phyloP scores from a whole-genome alignment of 2,113 vertebrate genomes.

The Lampris megalopsis region DNA sequence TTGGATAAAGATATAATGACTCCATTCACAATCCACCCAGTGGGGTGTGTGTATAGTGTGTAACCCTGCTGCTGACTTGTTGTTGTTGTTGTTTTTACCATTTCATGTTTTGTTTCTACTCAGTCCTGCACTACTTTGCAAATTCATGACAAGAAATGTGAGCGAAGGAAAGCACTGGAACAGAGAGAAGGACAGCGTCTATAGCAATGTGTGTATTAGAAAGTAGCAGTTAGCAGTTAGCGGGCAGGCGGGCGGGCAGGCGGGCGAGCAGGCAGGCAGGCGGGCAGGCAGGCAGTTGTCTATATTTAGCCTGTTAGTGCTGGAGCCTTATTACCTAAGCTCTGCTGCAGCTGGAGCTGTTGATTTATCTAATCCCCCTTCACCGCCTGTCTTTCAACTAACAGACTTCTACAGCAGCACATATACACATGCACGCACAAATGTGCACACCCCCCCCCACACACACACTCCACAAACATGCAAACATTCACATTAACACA shows the following conservation, averaged over 20 bases:
- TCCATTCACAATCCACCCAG: no score
- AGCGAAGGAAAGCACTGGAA: not conserved
- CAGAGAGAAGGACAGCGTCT: not conserved
- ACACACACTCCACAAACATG: conserved; percentile 51
- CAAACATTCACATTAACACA: conserved; percentile 5
- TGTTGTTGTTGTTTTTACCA: no score
- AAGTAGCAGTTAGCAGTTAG: conserved; percentile 58
- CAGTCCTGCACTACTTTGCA: not conserved
- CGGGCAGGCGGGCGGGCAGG: conserved; percentile 65
- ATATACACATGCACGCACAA: conserved; percentile 32
- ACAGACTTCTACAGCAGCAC: conserved; percentile 37
- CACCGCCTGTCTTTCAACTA: conserved; percentile 55
- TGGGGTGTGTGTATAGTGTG: no score
- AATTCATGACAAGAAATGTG: conserved; percentile 10
- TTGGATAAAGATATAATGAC: no score
- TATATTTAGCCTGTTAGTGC: conserved; percentile 77
- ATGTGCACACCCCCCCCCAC: conserved; percentile 41
- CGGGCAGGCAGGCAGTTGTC: conserved; percentile 63
- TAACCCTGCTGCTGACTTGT: no score
- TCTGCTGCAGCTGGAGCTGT: conserved; percentile 75
- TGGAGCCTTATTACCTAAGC: conserved; percentile 75
- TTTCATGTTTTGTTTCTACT: not conserved
- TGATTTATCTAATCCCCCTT: conserved; percentile 76
- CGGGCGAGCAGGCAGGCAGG: conserved; percentile 43
- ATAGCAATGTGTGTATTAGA: conserved; percentile 10